Base-by-base conservation (phyloP, 2,113 vertebrate species). In the Chascanopsetta lugubris region DNA sequence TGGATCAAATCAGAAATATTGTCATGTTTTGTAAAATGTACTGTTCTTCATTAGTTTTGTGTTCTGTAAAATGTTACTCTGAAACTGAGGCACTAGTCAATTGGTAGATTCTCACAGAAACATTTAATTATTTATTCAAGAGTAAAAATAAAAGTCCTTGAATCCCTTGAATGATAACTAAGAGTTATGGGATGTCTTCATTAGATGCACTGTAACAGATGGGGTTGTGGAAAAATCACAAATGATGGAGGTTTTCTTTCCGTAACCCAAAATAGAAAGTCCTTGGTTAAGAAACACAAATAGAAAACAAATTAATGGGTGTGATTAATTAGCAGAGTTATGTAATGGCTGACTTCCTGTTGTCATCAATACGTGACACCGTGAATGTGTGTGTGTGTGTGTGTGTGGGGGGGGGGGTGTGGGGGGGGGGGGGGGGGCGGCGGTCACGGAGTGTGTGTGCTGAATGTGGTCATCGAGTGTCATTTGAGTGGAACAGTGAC, bases 251-350 rank as follows among this genome's bases (percentile, higher is more conserved):
- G 36, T 43, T 34, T 22, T 8, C 27, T 51, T 13, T 29, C 32
- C 6, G 47, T 22, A 5, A 55, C 5, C 8, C 17, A 25, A 30
- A 55, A 58, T 0, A 53, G 2, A 20, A 17, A 32, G 3, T 63
- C 40, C 17, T 24, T 65, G 64, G 32, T 70, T 45, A 60, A 76
- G 66, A 63, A 77, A 78, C 72, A 53, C 12, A 48, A 66, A 76
- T 61, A 48, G 54, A 68, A 53, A 68, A 64, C 70, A 63, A 71
- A 80, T 64, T 45, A 70, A 69, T 73, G 26, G 20, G n/a, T 48
- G n/a, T 48, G 46, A 82, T 82, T 60, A 80, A 82, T 82, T 57
- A 36, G 42, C 45, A 56, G 42, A 49, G 73, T 82, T 89, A 50
- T 66, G 83, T 74, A 84, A 83, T 51, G 18, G 38, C 10, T 66